Conservation (phyloP, 2,113 vertebrate species). For the Neolamprologus caudopunctatus region DNA sequence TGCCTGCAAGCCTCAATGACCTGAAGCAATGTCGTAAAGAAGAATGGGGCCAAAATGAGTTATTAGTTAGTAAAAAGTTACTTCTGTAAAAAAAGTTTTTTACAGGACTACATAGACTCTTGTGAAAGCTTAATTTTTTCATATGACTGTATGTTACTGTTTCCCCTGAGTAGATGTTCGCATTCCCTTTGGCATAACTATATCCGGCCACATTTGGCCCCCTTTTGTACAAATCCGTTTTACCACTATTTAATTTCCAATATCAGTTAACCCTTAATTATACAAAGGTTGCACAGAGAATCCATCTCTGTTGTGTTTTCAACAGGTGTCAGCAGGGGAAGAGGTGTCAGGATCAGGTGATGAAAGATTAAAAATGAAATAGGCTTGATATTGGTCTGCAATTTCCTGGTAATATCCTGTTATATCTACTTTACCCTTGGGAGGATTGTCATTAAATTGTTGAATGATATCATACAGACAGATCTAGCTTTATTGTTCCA, state of each 20-base stretch:
- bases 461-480: not conserved
- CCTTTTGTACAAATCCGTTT: not conserved
- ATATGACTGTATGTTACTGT: not conserved
- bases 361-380: not conserved
- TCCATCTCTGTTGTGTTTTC: not conserved
- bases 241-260: not conserved
- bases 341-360: not conserved
- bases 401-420: conserved; percentile 43
- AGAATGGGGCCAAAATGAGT: not conserved
- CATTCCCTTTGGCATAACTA: not conserved
- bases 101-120: not conserved
- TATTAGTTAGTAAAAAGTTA: not conserved
- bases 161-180: not conserved
- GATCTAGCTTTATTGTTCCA: not conserved
- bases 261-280: not conserved
- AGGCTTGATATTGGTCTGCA: not conserved
- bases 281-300: not conserved
- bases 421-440: not conserved
- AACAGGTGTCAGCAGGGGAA: not conserved
- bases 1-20: not conserved
- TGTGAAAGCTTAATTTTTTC: not conserved
- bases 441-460: not conserved
- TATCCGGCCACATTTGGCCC: not conserved
- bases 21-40: not conserved
- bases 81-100: not conserved